phyloP scores from a whole-genome alignment of 2,113 vertebrate species.

The Oenanthe melanoleuca region DNA sequence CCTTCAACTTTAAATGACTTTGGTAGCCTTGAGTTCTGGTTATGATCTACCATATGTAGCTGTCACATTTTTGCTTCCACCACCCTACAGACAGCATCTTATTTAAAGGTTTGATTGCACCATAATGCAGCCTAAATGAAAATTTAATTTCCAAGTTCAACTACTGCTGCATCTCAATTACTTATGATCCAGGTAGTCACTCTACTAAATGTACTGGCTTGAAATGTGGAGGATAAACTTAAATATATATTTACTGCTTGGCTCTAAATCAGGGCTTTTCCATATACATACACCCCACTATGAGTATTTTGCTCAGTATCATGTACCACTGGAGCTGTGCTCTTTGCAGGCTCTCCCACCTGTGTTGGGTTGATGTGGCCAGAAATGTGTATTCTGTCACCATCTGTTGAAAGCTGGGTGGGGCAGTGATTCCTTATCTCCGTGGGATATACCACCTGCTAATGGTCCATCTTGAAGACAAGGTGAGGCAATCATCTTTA shows the following conservation, averaged over 20 bases:
- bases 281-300: background rate
- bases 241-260: background rate
- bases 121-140: background rate
- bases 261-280: background rate
- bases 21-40: background rate
- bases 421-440: no score
- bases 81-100: background rate
- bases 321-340: background rate
- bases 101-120: background rate
- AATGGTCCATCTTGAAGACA: no score
- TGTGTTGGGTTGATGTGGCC: no score
- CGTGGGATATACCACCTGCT: no score
- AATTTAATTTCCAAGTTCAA: background rate
- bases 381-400: no score
- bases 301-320: background rate
- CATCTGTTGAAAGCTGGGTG: no score
- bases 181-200: background rate
- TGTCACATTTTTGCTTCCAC: background rate
- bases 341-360: background rate
- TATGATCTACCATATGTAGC: background rate
- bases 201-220: background rate
- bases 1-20: background rate
- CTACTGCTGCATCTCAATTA: background rate
- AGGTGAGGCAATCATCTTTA: no score
- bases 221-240: background rate